Conservation (phyloP, 1,140 invertebrate genomes). For the Stenopsyche tienmushanensis region DNA sequence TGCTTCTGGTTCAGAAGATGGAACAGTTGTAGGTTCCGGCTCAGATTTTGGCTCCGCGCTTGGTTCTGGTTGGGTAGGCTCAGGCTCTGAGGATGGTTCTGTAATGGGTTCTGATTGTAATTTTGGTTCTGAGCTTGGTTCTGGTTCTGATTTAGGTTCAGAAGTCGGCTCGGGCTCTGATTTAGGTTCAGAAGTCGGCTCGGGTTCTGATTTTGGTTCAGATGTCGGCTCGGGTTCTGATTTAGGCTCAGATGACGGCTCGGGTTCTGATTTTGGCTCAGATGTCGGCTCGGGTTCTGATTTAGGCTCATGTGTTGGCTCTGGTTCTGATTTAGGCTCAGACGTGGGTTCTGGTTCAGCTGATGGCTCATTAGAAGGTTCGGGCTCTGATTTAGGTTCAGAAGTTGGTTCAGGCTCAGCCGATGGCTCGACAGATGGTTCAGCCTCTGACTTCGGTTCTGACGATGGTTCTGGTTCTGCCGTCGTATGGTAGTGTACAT, state of each 20-base stretch:
- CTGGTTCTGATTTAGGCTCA: constrained; percentile 43
- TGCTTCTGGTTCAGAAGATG: constrained; percentile 24
- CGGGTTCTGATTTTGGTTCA: constrained; percentile 41
- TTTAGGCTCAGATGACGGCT: constrained; percentile 45
- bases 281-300: constrained; percentile 42
- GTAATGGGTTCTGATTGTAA: constrained; percentile 39
- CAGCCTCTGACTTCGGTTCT: constrained; percentile 41
- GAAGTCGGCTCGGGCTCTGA: constrained; percentile 43
- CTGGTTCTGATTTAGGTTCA: constrained; percentile 40
- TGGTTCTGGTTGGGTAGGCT: constrained; percentile 44
- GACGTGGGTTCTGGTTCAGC: constrained; percentile 40
- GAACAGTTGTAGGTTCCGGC: constrained; percentile 40
- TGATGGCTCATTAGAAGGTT: constrained; percentile 37
- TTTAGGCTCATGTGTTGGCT: constrained; percentile 45
- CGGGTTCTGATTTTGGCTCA: constrained; percentile 43
- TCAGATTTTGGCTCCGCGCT: constrained; percentile 35
- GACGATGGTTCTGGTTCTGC: constrained; percentile 44
- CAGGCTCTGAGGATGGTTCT: constrained; percentile 31
- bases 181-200: constrained; percentile 35
- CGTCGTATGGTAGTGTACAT: constrained; percentile 36
- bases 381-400: constrained; percentile 40
- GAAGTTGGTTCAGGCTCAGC: constrained; percentile 35
- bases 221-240: constrained; percentile 44
- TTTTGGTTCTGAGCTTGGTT: constrained; percentile 37
- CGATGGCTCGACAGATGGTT: constrained; percentile 31